Percentiles rank a stretch among this genome's conserved stretches.
phyloP scores from a whole-genome alignment of 2,113 vertebrate species.

The Aphyosemion australe region DNA sequence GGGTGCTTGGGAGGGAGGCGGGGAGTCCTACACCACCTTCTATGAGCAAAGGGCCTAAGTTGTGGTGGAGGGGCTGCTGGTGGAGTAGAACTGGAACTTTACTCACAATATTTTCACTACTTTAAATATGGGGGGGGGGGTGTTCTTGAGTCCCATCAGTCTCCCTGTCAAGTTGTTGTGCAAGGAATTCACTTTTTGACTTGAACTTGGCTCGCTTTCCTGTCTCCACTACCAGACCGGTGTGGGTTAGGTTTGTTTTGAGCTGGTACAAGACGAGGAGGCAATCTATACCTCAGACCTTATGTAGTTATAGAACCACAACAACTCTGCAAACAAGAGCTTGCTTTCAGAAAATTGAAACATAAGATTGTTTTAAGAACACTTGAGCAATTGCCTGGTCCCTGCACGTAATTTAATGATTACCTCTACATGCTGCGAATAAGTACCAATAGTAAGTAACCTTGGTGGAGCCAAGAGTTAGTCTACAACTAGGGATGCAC shows the following conservation, averaged over 20 bases:
- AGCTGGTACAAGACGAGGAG: constrained; percentile 22
- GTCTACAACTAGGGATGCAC: too few species aligned
- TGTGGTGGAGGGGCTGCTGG: constrained; percentile 25
- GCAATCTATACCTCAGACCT: constrained; percentile 13
- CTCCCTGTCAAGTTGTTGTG: constrained; percentile 51
- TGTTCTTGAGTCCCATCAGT: constrained; percentile 48
- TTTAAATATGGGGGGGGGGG: constrained; percentile 52
- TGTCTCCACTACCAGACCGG: constrained; percentile 36
- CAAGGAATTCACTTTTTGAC: constrained; percentile 62
- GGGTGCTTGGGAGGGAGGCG: not conserved
- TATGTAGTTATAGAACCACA: not conserved
- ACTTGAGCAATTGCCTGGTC: constrained; percentile 6
- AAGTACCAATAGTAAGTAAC: too few species aligned
- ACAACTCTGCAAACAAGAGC: constrained; percentile 23
- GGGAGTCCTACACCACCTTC: constrained; percentile 43
- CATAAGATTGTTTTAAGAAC: not conserved
- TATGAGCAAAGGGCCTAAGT: constrained; percentile 49
- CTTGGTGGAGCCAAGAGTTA: too few species aligned
- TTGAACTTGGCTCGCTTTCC: constrained; percentile 30
- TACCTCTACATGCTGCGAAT: not conserved
- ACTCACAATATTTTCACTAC: constrained; percentile 72
- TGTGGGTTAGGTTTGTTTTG: constrained; percentile 11
- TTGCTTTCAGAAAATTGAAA: constrained; percentile 17
- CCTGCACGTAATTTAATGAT: not conserved
- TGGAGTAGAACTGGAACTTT: constrained; percentile 60